Base-by-base conservation (phyloP, 1,140 invertebrate species). In the Drosophila jambulina region DNA sequence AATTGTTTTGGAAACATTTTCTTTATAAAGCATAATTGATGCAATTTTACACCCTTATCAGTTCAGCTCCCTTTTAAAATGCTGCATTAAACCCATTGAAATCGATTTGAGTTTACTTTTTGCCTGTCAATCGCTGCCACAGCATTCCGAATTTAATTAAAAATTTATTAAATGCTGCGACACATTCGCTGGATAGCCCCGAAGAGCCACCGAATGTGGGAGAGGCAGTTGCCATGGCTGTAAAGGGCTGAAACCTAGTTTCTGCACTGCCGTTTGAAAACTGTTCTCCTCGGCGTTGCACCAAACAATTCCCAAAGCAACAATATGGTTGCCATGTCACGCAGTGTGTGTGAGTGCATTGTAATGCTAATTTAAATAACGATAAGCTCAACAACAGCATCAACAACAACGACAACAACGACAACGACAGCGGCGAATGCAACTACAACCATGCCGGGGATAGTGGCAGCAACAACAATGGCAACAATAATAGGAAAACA, bases 331-430 rank as follows among this genome's bases (percentile, higher is more conserved):
- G 63, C 63, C 51, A 58, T 78, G 46, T 76, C 29, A 49, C 48
- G 32, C 36, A 32, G 51, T 13, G 36, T 63, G 36, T 49, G 46
- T 49, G 76, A 68, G 62, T 72, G 84, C 84, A 88, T 87, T 88
- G 80, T 88, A 87, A 87, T 87, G 84, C 84, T 87, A 87, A 87
- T 87, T 87, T 87, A 87, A 88, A 87, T 83, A 87, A 83, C 80
- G 84, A 87, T 87, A 87, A 87, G 83, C 77, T 69, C 48, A 70
- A 70, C 84, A 87, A 86, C 80, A 80, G 64, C 60, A 61, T 48
- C 59, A 64, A 60, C 58, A 63, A 58, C 65, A 68, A 51, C 38
- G 40, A 38, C 48, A 76, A 48, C 43, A 13, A 51, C 36, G 42
- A 45, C 54, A 80, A 53, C 40, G 53, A 45, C 49, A 74, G 48